Evolutionary conservation across 2,113 vertebrate species (phyloP).

Genomic region (Tragulus kanchil): DNA sequence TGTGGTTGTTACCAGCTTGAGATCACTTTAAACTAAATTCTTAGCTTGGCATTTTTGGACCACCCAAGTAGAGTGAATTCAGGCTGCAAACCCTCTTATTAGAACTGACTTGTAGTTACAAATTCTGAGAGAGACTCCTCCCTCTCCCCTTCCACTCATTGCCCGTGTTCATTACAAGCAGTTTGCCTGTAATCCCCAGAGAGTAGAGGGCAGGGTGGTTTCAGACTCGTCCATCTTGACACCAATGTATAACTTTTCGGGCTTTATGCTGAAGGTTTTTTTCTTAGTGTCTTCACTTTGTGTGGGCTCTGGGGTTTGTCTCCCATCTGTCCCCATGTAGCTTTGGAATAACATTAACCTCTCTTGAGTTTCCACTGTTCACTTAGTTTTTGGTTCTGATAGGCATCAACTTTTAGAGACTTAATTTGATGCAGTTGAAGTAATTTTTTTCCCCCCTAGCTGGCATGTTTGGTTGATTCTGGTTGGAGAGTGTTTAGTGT

Average conservation of each 20-base stretch:
- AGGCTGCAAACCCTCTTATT: constrained; percentile 64
- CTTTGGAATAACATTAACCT: background rate
- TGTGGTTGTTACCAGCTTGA: constrained; percentile 48
- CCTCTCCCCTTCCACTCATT: background rate
- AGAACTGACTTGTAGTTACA: constrained; percentile 54
- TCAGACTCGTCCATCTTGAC: background rate
- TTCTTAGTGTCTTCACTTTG: background rate
- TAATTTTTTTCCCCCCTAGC: background rate
- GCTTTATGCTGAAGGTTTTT: background rate
- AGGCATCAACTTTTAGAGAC: background rate
- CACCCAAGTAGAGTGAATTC: constrained; percentile 68
- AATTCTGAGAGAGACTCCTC: background rate
- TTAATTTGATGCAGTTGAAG: background rate
- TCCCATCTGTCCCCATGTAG: background rate
- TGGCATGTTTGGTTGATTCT: background rate
- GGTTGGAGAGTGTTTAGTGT: background rate
- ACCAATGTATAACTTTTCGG: background rate
- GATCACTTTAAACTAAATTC: constrained; percentile 73
- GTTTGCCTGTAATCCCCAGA: background rate
- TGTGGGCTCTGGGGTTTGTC: constrained; percentile 1
- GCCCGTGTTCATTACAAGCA: constrained; percentile 45
- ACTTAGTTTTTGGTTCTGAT: background rate
- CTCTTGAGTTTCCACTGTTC: background rate
- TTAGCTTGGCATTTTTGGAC: constrained; percentile 63
- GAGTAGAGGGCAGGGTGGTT: background rate